Base-by-base conservation (phyloP, 2,888 invertebrate species). In the Philhelius pedissequus region DNA sequence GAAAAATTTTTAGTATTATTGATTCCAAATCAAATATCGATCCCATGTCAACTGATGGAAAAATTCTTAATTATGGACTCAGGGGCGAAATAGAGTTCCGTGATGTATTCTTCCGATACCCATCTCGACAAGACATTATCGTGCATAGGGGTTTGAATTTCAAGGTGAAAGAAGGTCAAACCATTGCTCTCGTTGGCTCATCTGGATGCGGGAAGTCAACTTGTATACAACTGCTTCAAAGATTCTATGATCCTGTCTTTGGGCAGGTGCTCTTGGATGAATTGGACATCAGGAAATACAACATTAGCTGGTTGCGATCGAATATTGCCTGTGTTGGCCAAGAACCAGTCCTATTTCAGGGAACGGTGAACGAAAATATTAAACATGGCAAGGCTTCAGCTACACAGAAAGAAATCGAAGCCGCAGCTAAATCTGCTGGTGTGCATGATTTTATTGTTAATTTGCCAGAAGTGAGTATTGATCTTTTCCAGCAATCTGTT, bases 241-340 rank as follows among this genome's bases (percentile, higher is more conserved):
- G 96, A 15, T 94, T 96, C 91, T 96, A 96, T 88, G 96, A 96
- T 90, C 95, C 95, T 0, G 87, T 90, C 0, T 87, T 90, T 6
- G 94, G 94, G 0, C 87, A 91, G 79, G 93, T 96, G 3, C 87
- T 91, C 1, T 91, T 95, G 3, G 94, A 95, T 58, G 94, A 93
- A 0, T 89, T 93, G 74, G 94, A 96, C 88, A 92, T 97, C 64
- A 92, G 93, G 30, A 93, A 94, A 76, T 90, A 97, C 84, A 96
- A 97, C 89, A 94, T 90, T 25, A 92, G 93, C 27, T 96, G 96
- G 94, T 90, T 96, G 25, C 93, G 97, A 68, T 93, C 93, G 32
- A 95, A 96, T 89, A 95, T 97, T 82, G 97, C 96, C 0, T 94
- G 97, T 5, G 97, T 98, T 13, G 96, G 97, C 0, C 97, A 98